Base-by-base conservation (phyloP, 1,140 invertebrate genomes). In the Drosophila ironensis region DNA sequence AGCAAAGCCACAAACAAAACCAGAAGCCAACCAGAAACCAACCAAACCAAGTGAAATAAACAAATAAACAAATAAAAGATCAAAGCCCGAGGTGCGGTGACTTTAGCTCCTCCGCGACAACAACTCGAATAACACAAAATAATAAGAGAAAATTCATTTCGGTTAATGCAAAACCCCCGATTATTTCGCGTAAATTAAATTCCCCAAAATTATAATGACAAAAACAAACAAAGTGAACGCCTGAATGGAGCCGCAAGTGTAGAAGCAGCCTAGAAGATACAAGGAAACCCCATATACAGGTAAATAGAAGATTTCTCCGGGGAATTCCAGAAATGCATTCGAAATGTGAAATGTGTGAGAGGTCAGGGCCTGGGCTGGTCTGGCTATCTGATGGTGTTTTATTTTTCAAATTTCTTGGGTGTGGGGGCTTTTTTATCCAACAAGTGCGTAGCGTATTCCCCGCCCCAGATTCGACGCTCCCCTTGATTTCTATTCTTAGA, bases 41-140 rank as follows among this genome's bases (percentile, higher is more conserved):
- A 47, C 12, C 35, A 33, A 17, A 37, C 46, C 25, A 22, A 42
- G 3, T 35, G 20, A n/a, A n/a, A 45, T 24, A 47, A 44, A 47
- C 33, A 53, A 60, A 12, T 27, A 57, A 57, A 24, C 28, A 33
- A 14, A 69, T 42, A 59, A 69, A 53, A 42, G 30, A 48, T 38
- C n/a, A 33, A 38, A 22, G 30, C 4, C 24, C 68, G 74, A 74
- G 71, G n/a, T 38, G 45, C 24, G 53, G 53, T 47, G 53, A 30
- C 28, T 30, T 30, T 30, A 11, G 30, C 30, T 57, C 45, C 22
- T 28, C 16, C 38, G 33, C 40, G 46, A 33, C 25, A 41, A 37
- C 24, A 64, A 56, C 46, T 12, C 5, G 24, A 72, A 50, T 38
- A 27, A 33, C 12, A 17, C 16, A 42, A 47, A 51, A 57, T 37